Evolutionary conservation across 1,140 invertebrate species (phyloP).

Genomic region (Drosophila bocki): DNA sequence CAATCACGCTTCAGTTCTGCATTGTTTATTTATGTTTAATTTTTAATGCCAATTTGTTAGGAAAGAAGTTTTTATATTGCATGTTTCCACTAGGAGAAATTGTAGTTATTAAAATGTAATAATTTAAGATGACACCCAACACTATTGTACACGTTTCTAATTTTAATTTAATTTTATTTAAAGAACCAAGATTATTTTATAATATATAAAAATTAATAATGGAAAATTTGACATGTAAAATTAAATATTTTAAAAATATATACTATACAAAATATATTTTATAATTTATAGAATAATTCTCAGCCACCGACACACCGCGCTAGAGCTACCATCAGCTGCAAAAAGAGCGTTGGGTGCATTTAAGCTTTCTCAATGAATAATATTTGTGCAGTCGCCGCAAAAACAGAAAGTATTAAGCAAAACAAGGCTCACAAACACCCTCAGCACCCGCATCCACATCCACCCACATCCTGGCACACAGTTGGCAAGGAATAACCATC

Average conservation of each 20-base stretch:
- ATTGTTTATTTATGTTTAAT: slow-evolving; percentile 50
- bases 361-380: slow-evolving; percentile 71
- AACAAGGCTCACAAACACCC: slow-evolving; percentile 55
- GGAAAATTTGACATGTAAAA: too few species aligned
- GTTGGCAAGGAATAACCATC: slow-evolving; percentile 35
- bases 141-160: too few species aligned
- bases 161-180: too few species aligned
- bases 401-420: slow-evolving; percentile 64
- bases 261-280: not conserved
- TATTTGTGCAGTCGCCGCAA: slow-evolving; percentile 60
- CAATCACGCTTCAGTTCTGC: not conserved
- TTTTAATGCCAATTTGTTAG: slow-evolving; percentile 31
- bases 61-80: slow-evolving; percentile 5
- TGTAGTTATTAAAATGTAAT: not conserved
- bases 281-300: not conserved
- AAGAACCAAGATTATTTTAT: too few species aligned
- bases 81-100: not conserved
- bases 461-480: not conserved
- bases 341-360: slow-evolving; percentile 28
- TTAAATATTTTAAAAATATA: too few species aligned
- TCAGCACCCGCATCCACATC: slow-evolving; percentile 2
- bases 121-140: not conserved
- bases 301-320: too few species aligned
- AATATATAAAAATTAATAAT: too few species aligned
- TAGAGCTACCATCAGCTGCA: slow-evolving; percentile 5